Evolutionary conservation across 2,113 vertebrate species (phyloP).

Genomic region (Triplophysa dalaica): DNA sequence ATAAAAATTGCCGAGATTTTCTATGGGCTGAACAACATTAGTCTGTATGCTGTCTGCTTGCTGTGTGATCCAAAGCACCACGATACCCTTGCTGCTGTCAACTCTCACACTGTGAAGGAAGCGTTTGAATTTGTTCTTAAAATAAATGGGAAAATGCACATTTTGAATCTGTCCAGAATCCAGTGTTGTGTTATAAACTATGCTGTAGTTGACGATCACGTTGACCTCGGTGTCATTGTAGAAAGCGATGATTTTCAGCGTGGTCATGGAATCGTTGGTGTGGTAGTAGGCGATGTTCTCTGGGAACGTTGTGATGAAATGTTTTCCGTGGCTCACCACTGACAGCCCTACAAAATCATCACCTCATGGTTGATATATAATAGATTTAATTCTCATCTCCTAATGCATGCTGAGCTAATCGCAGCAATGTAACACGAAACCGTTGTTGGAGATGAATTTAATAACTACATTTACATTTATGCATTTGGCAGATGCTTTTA

Average conservation of each 20-base stretch:
- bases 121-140: neutral
- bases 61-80: conserved; percentile 31
- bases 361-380: neutral
- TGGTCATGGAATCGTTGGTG: neutral
- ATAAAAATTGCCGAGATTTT: conserved; percentile 56
- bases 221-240: accelerated
- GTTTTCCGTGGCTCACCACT: conserved; percentile 31
- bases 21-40: conserved; percentile 44
- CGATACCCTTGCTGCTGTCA: conserved; percentile 25
- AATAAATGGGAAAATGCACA: neutral
- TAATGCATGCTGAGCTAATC: too few relatives aligned
- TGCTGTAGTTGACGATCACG: accelerated
- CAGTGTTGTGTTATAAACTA: accelerated
- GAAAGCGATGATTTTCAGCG: conserved; percentile 56
- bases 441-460: too few relatives aligned
- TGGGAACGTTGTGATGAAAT: conserved; percentile 62
- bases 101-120: neutral
- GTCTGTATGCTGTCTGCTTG: conserved; percentile 60
- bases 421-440: too few relatives aligned
- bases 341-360: conserved; percentile 8
- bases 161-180: neutral
- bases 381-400: too few relatives aligned
- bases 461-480: too few relatives aligned
- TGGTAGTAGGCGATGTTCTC: conserved; percentile 73
- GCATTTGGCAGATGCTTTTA: too few relatives aligned